Conservation (phyloP, 2,888 invertebrate species). For the Clanis bilineata region DNA sequence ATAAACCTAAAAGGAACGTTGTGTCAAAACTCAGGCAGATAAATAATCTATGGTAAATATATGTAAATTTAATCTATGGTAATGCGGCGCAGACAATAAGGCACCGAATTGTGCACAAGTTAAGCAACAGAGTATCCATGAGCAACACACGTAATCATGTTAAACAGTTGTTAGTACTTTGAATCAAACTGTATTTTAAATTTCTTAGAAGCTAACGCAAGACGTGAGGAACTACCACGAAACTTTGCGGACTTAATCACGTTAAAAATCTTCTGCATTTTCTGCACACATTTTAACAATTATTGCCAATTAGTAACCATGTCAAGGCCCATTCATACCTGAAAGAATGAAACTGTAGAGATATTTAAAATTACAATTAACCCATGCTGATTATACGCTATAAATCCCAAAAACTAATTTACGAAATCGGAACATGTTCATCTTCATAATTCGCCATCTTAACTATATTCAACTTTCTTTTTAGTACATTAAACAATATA, state of each 20-base stretch:
- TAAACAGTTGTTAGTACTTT: not conserved
- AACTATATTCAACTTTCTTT: too few species aligned
- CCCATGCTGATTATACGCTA: too few species aligned
- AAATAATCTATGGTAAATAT: not conserved
- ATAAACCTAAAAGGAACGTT: not conserved
- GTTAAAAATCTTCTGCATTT: not conserved
- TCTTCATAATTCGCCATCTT: too few species aligned
- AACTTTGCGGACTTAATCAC: not conserved
- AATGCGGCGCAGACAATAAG: slow-evolving; percentile 3
- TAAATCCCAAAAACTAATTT: too few species aligned
- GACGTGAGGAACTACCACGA: not conserved
- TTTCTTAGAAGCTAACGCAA: not conserved
- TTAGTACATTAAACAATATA: too few species aligned
- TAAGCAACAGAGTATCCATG: not conserved
- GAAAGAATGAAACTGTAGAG: too few species aligned
- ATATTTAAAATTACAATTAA: too few species aligned
- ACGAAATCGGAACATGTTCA: too few species aligned
- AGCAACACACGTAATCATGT: not conserved
- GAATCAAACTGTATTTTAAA: not conserved
- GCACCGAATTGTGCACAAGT: not conserved
- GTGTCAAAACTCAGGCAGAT: not conserved
- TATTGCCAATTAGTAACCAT: too few species aligned
- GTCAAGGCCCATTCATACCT: too few species aligned
- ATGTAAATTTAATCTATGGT: not conserved
- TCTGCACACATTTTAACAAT: too few species aligned